phyloP scores from a whole-genome alignment of 2,888 invertebrate genomes.

The Ochropleura leucogaster region DNA sequence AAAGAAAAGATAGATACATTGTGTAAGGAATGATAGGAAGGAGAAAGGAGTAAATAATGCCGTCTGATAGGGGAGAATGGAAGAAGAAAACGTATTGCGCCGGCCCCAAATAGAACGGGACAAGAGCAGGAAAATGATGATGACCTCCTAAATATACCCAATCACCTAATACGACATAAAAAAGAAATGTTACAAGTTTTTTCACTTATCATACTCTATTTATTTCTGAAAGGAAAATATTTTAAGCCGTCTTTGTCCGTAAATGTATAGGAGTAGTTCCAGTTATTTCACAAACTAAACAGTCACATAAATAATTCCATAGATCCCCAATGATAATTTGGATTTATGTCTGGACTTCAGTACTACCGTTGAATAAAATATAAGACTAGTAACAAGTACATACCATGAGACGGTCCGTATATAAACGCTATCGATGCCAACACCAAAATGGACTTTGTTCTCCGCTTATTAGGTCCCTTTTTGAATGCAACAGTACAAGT shows the following conservation, averaged over 20 bases:
- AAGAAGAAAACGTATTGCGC: too few relatives aligned
- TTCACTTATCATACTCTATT: background rate
- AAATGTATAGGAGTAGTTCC: slow-evolving; percentile 30
- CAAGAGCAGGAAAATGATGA: too few relatives aligned
- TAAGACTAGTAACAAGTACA: slow-evolving; percentile 69
- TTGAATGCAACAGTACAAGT: slow-evolving; percentile 89
- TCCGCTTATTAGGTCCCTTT: slow-evolving; percentile 82
- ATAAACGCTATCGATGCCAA: slow-evolving; percentile 81
- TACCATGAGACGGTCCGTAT: slow-evolving; percentile 85
- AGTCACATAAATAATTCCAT: slow-evolving; percentile 58
- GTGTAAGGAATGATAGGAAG: too few relatives aligned
- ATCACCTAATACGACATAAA: background rate
- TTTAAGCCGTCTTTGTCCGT: background rate
- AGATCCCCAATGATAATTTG: slow-evolving; percentile 61
- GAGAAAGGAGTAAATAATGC: too few relatives aligned
- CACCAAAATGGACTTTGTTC: slow-evolving; percentile 83
- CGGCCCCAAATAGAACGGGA: too few relatives aligned
- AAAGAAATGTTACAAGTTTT: background rate
- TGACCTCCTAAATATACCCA: background rate
- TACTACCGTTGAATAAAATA: slow-evolving; percentile 69
- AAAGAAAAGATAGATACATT: too few relatives aligned
- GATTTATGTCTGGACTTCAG: slow-evolving; percentile 63
- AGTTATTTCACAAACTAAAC: slow-evolving; percentile 46
- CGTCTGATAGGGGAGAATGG: too few relatives aligned
- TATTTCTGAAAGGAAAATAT: background rate